Conservation (phyloP, 2,888 invertebrate genomes). For the Baccha elongata region DNA sequence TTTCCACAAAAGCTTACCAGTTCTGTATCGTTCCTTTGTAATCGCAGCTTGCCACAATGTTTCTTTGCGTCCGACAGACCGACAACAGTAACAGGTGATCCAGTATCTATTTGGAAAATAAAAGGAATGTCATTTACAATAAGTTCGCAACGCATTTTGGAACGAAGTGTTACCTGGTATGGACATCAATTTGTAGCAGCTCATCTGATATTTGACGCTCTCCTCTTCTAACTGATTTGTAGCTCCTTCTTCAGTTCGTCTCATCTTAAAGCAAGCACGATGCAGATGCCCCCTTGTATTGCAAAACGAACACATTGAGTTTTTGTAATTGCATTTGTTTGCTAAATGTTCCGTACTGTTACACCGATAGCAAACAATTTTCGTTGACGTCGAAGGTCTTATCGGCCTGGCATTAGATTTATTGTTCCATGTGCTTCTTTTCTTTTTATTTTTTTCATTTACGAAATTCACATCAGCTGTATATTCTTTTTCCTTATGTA, state of each 20-base stretch:
- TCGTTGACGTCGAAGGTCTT: background rate
- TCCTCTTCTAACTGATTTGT: conserved; percentile 17
- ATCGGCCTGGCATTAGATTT: background rate
- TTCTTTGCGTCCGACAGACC: conserved; percentile 30
- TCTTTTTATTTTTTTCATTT: background rate
- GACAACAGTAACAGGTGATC: conserved; percentile 29
- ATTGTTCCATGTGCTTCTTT: background rate
- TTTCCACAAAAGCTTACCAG: conserved; percentile 22
- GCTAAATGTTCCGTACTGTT: conserved; percentile 18
- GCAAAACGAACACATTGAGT: conserved; percentile 16
- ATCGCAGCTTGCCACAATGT: conserved; percentile 8
- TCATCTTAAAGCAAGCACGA: conserved; percentile 24
- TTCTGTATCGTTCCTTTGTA: conserved; percentile 15
- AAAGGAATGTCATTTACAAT: conserved; percentile 6
- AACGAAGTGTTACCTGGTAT: background rate
- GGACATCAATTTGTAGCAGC: background rate
- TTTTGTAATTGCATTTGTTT: background rate
- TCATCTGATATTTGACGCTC: background rate
- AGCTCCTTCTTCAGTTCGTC: background rate
- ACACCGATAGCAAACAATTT: background rate
- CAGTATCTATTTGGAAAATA: conserved; percentile 4
- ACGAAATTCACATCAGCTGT: background rate
- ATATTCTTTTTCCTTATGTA: background rate
- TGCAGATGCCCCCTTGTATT: conserved; percentile 21
- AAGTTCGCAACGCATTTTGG: conserved; percentile 25